Percentiles rank a stretch among this genome's conserved stretches.
Evolutionary conservation across 2,113 vertebrate genomes (phyloP).

Genomic region (Nyctibius bracteatus): DNA sequence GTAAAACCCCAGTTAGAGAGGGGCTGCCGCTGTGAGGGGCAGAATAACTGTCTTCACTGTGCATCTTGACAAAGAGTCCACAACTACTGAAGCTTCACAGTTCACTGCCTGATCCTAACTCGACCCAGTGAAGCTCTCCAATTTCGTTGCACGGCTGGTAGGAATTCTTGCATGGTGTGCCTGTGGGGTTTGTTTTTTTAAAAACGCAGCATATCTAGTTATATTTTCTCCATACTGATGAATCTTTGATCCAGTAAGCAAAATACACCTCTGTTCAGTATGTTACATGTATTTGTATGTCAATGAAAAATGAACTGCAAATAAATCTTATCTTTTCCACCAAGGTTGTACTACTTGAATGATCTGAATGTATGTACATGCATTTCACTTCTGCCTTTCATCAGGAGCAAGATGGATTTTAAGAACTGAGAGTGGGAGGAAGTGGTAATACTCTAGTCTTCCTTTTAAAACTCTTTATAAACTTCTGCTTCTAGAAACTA

Average conservation of each 20-base stretch:
- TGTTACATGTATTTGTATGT: accelerated
- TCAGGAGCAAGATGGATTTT: background rate
- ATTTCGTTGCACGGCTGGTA: background rate
- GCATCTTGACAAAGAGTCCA: background rate
- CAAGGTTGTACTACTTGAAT: background rate
- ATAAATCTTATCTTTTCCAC: background rate
- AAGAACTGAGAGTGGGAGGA: background rate
- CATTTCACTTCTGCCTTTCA: background rate
- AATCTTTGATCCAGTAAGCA: background rate
- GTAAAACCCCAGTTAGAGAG: background rate
- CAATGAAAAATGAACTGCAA: background rate
- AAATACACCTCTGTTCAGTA: background rate
- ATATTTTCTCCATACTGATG: background rate
- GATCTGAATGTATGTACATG: background rate
- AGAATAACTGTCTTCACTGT: background rate
- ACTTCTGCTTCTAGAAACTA: background rate
- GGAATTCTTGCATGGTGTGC: accelerated
- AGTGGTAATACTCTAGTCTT: background rate
- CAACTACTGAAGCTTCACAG: background rate
- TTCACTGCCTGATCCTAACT: background rate
- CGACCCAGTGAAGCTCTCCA: background rate
- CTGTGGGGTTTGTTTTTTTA: background rate
- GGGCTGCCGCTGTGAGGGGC: background rate
- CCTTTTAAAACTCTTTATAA: background rate
- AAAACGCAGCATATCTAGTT: background rate